Evolutionary conservation across 1,140 invertebrate genomes (phyloP).

Genomic region (Phocides pigmalion): DNA sequence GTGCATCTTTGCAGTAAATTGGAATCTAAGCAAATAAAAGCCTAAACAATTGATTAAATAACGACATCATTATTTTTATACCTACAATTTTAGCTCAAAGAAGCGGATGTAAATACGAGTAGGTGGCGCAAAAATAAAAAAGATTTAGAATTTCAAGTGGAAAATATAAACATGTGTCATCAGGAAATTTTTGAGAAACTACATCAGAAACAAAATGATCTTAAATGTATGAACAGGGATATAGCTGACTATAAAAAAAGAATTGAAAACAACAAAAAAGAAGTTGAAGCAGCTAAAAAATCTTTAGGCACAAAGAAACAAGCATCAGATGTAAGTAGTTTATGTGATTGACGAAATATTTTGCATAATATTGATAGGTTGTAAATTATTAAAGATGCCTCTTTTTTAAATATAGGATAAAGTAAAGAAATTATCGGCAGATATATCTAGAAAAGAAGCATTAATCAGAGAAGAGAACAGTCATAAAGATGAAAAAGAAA

Average conservation of each 20-base stretch:
- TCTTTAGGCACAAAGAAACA: constrained; percentile 49
- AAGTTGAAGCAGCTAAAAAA: constrained; percentile 49
- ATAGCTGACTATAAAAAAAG: constrained; percentile 54
- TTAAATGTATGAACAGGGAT: constrained; percentile 60
- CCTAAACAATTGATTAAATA: too few species aligned
- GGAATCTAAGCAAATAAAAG: too few species aligned
- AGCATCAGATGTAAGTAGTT: constrained; percentile 55
- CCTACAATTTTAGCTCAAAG: constrained; percentile 57
- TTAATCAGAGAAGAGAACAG: constrained; percentile 47
- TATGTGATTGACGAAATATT: too few species aligned
- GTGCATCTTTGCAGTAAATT: too few species aligned
- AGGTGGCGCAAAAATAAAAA: constrained; percentile 73
- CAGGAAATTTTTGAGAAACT: constrained; percentile 65
- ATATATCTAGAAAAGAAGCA: constrained; percentile 49
- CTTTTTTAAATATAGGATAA: too few species aligned
- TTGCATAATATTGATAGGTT: too few species aligned
- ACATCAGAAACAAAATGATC: constrained; percentile 62
- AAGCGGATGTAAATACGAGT: constrained; percentile 52
- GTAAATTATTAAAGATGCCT: too few species aligned
- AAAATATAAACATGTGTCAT: constrained; percentile 55
- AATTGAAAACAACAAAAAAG: constrained; percentile 57
- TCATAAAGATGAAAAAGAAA: constrained; percentile 52
- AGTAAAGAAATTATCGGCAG: constrained; percentile 42
- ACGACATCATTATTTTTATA: neutral
- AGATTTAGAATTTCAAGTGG: constrained; percentile 63